Evolutionary conservation across 2,113 vertebrate genomes (phyloP).

Genomic region (Xyrauchen texanus): DNA sequence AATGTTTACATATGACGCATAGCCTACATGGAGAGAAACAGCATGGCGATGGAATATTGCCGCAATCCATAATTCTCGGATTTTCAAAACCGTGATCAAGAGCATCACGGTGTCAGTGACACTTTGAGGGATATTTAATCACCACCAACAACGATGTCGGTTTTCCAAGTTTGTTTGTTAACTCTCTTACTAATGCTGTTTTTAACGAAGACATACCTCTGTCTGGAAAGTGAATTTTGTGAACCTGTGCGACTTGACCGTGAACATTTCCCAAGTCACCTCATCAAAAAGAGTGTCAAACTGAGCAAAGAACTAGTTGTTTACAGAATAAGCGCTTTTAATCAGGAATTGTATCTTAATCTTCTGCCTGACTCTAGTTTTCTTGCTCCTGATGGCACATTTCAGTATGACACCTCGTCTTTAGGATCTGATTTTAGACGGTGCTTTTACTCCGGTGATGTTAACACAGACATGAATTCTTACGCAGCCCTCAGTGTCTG

Average conservation of each 20-base stretch:
- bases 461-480: constrained; percentile 85
- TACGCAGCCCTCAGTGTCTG: constrained; percentile 92
- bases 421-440: constrained; percentile 69
- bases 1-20: constrained; percentile 72
- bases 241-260: constrained; percentile 79
- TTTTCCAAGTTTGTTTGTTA: constrained; percentile 38
- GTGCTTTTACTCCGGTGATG: constrained; percentile 93
- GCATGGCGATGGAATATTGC: constrained; percentile 68
- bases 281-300: constrained; percentile 56
- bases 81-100: constrained; percentile 10
- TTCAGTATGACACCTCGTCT: constrained; percentile 70
- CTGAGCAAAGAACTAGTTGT: constrained; percentile 64
- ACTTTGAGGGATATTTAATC: constrained; percentile 20
- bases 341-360: constrained; percentile 86
- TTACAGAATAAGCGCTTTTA: constrained; percentile 86
- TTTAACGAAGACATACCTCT: constrained; percentile 48
- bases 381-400: constrained; percentile 81
- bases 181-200: constrained; percentile 58
- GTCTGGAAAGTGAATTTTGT: constrained; percentile 79
- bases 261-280: constrained; percentile 69
- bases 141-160: constrained; percentile 65
- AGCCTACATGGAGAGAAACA: constrained; percentile 70
- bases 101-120: constrained; percentile 18
- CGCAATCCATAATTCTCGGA: constrained; percentile 54
- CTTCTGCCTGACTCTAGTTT: constrained; percentile 85